A percentile compares a stretch with the other conserved stretches of the same genome.
These are phyloP conservation scores for Stratiomys singularior DNA, from an alignment of 2,888 invertebrate species.

Conservation along the genomic window DNA sequence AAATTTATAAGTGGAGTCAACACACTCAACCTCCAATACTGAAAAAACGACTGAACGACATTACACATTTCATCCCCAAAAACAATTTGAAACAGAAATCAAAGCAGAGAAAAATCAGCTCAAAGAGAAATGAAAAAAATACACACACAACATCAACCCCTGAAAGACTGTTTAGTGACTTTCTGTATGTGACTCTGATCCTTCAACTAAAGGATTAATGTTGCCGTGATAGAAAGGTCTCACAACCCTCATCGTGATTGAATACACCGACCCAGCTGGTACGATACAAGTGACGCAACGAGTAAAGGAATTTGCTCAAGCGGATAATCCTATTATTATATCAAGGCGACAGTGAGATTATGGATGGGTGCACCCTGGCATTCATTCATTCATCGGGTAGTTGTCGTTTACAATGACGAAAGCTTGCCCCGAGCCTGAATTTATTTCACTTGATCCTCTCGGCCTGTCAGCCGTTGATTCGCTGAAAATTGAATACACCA, in stretches of 20 bases:
- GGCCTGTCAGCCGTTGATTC: not conserved
- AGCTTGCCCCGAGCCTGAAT: not conserved
- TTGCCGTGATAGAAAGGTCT: slow-evolving; percentile 40
- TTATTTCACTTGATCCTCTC: not conserved
- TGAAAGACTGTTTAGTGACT: slow-evolving; percentile 12
- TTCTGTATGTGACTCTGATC: slow-evolving; percentile 42
- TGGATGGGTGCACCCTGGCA: slow-evolving; percentile 1
- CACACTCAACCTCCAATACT: no score
- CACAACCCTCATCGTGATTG: slow-evolving; percentile 32
- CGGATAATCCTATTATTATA: slow-evolving; percentile 45
- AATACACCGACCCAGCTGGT: not conserved
- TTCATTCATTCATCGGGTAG: not conserved
- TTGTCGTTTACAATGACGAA: not conserved
- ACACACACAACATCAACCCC: no score
- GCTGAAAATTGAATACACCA: slow-evolving; percentile 18
- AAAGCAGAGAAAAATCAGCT: no score
- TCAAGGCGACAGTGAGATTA: slow-evolving; percentile 28
- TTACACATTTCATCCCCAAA: no score
- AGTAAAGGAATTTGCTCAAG: slow-evolving; percentile 35
- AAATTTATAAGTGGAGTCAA: no score
- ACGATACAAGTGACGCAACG: slow-evolving; percentile 11
- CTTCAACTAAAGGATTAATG: slow-evolving; percentile 44
- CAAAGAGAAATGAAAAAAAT: no score
- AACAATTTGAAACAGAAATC: no score
- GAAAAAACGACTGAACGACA: no score